Percentiles rank a stretch among this genome's conserved stretches.
Evolutionary conservation across 2,113 vertebrate genomes (phyloP).

Genomic region (Notothenia rossii): DNA sequence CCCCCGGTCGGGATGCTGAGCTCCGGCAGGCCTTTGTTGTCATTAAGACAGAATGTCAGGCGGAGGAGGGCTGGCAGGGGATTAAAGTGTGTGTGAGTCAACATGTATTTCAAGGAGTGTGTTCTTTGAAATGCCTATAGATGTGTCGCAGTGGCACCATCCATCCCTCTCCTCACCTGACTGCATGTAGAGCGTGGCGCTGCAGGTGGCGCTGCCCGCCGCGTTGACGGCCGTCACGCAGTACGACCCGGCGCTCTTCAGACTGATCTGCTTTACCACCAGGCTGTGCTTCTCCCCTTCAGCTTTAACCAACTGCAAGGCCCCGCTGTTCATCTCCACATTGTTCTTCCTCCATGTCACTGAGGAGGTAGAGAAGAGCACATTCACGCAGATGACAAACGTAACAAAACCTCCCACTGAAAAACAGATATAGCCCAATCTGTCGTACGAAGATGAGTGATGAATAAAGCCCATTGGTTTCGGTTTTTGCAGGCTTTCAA

Average conservation of each 20-base stretch:
- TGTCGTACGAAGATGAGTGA: neutral
- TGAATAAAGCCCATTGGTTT: neutral
- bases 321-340: slow-evolving; percentile 76
- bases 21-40: slow-evolving; percentile 65
- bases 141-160: slow-evolving; percentile 1
- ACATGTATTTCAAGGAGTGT: slow-evolving; percentile 16
- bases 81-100: slow-evolving; percentile 44
- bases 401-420: slow-evolving; percentile 14
- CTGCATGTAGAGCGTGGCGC: slow-evolving; percentile 82
- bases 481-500: neutral
- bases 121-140: slow-evolving; percentile 13
- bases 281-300: slow-evolving; percentile 89
- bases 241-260: slow-evolving; percentile 85
- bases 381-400: slow-evolving; percentile 13
- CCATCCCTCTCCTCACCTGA: slow-evolving; percentile 79
- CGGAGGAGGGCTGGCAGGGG: slow-evolving; percentile 59
- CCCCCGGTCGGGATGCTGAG: slow-evolving; percentile 60
- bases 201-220: slow-evolving; percentile 81
- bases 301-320: slow-evolving; percentile 80
- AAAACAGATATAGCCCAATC: slow-evolving; percentile 22
- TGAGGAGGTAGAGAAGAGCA: slow-evolving; percentile 42
- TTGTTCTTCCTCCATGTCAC: slow-evolving; percentile 91
- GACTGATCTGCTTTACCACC: slow-evolving; percentile 84
- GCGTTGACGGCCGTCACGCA: slow-evolving; percentile 86
- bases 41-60: slow-evolving; percentile 63